A percentile compares a stretch with the other conserved stretches of the same genome.
Evolutionary conservation across 1,140 invertebrate species (phyloP).

Genomic region (Penaeus indicus): DNA sequence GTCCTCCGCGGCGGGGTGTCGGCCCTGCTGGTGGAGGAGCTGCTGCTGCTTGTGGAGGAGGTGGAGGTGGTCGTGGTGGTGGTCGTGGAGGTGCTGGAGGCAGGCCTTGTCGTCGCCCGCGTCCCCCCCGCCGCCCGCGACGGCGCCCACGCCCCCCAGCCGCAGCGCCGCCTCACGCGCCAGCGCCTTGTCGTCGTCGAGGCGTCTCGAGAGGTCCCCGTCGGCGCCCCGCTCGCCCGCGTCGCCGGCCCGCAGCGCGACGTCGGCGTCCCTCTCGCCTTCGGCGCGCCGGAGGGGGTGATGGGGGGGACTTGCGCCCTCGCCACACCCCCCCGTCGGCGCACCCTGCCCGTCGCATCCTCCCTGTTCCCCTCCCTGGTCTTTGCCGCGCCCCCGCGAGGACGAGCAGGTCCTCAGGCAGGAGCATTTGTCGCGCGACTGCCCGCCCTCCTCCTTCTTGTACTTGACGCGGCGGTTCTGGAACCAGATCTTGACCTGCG

Average conservation of each 20-base stretch:
- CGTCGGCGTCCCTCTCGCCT: no score
- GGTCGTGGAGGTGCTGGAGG: conserved; percentile 19
- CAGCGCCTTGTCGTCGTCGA: no score
- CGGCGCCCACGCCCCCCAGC: not conserved
- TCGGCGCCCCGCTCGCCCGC: no score
- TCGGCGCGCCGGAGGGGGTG: no score
- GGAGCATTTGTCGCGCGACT: conserved; percentile 72
- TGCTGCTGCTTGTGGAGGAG: conserved; percentile 20
- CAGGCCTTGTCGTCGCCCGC: not conserved
- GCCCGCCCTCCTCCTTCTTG: conserved; percentile 83
- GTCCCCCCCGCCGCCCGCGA: not conserved
- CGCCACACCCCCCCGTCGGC: not conserved
- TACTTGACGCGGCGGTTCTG: conserved; percentile 86
- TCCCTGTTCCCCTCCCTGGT: not conserved
- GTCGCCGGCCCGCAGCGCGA: no score
- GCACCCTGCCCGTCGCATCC: conserved; percentile 17
- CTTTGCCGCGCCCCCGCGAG: conserved; percentile 20
- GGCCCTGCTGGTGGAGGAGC: not conserved
- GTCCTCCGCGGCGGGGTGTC: not conserved
- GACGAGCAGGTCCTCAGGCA: conserved; percentile 72
- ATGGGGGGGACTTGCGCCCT: no score
- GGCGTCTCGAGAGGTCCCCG: no score
- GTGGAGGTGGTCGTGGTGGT: conserved; percentile 17
- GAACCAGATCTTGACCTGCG: conserved; percentile 94
- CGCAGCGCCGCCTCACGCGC: not conserved